Percentiles rank a stretch among this genome's conserved stretches.
These are phyloP conservation scores for Teleogryllus oceanicus DNA, from an alignment of 2,888 invertebrate species.

Conservation along the genomic window DNA sequence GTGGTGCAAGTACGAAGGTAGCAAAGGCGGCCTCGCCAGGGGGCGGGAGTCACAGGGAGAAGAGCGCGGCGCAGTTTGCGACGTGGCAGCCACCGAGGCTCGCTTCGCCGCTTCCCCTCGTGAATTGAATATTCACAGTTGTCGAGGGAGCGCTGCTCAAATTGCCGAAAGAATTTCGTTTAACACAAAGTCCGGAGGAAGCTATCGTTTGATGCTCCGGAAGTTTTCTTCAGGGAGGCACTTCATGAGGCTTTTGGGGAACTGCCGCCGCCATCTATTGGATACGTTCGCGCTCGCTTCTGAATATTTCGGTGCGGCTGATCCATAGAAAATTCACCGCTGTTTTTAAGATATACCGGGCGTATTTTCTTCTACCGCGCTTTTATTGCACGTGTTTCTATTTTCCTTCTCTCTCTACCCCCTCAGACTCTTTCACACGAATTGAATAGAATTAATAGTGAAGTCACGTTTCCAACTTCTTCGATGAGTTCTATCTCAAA, in stretches of 20 bases:
- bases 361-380: not conserved
- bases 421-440: too few relatives aligned
- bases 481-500: too few relatives aligned
- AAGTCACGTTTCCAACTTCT: too few relatives aligned
- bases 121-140: slow-evolving; percentile 18
- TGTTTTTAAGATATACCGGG: not conserved
- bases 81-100: not conserved
- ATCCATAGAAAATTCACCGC: slow-evolving; percentile 9
- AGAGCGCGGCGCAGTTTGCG: not conserved
- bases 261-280: not conserved
- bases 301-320: not conserved
- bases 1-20: too few relatives aligned
- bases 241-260: slow-evolving; percentile 2
- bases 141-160: slow-evolving; percentile 5
- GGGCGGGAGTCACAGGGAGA: too few relatives aligned
- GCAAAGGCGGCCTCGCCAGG: too few relatives aligned
- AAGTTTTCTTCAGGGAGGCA: not conserved
- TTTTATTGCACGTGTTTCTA: not conserved
- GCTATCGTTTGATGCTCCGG: not conserved
- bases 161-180: not conserved
- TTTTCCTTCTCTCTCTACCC: too few relatives aligned
- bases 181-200: slow-evolving; percentile 7
- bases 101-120: not conserved
- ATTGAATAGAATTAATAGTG: too few relatives aligned
- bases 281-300: not conserved